phyloP scores from a whole-genome alignment of 2,888 invertebrate species.

The Allygus modestus region DNA sequence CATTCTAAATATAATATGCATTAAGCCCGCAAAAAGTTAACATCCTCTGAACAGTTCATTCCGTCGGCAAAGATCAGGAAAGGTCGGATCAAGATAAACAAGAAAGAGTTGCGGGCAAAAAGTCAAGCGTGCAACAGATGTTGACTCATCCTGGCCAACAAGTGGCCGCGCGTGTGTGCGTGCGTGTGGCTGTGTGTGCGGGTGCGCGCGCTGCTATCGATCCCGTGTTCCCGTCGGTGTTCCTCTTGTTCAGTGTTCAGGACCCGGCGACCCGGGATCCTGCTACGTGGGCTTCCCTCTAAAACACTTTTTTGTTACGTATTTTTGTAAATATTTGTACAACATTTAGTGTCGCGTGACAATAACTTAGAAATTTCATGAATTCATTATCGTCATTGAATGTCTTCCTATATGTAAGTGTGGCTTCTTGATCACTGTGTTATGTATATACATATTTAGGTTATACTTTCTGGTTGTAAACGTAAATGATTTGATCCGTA shows the following conservation, averaged over 20 bases:
- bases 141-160: constrained; percentile 35
- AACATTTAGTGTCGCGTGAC: constrained; percentile 12
- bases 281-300: not conserved
- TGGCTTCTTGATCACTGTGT: no score
- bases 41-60: not conserved
- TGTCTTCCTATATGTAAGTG: not conserved
- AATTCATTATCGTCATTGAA: not conserved
- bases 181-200: constrained; percentile 29
- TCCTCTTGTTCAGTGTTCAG: constrained; percentile 14
- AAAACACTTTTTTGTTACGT: not conserved
- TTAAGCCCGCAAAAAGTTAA: no score
- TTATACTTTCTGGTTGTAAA: no score
- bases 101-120: constrained; percentile 51
- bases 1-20: no score
- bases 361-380: constrained; percentile 9
- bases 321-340: constrained; percentile 20
- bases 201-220: constrained; percentile 52
- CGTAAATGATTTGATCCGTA: no score
- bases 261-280: not conserved
- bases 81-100: constrained; percentile 28
- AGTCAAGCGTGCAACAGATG: constrained; percentile 54
- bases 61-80: not conserved
- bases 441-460: no score
- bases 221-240: not conserved
- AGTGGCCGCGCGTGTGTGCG: constrained; percentile 8